A percentile compares a stretch with the other conserved stretches of the same genome.
Conservation (phyloP, 2,888 invertebrate genomes). For the Harpalus rubripes region DNA sequence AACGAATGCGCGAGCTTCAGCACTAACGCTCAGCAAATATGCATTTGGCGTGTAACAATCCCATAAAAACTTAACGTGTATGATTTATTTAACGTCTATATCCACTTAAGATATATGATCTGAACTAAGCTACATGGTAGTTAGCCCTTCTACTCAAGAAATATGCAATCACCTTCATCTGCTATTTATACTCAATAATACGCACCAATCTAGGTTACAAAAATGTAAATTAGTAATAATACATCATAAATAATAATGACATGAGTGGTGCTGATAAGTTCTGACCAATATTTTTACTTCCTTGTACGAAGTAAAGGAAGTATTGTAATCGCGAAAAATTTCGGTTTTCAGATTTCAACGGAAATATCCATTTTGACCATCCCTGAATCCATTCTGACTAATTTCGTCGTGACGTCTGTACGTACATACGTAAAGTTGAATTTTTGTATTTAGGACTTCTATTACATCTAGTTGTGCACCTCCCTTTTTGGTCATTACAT, state of each 20-base stretch:
- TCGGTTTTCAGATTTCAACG: too few species aligned
- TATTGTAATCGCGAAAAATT: too few species aligned
- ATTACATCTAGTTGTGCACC: too few species aligned
- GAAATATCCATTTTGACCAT: too few species aligned
- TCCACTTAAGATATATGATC: constrained; percentile 45
- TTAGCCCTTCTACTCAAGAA: not conserved
- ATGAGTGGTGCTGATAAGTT: too few species aligned
- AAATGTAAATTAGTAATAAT: not conserved
- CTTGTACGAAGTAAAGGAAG: too few species aligned
- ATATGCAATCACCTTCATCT: not conserved
- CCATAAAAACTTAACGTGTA: constrained; percentile 58
- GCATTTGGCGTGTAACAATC: constrained; percentile 63
- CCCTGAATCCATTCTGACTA: too few species aligned
- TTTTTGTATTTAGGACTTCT: too few species aligned
- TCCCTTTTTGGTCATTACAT: too few species aligned
- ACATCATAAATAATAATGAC: not conserved
- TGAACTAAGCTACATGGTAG: not conserved
- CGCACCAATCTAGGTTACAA: not conserved
- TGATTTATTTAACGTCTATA: constrained; percentile 60
- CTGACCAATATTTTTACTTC: too few species aligned
- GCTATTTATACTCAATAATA: not conserved
- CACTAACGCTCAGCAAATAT: constrained; percentile 50
- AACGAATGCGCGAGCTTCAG: constrained; percentile 31
- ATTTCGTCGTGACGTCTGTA: too few species aligned
- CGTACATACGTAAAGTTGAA: too few species aligned